These are phyloP conservation scores for Aleiodes testaceus DNA, from an alignment of 2,888 invertebrate genomes.

Conservation along the genomic window DNA sequence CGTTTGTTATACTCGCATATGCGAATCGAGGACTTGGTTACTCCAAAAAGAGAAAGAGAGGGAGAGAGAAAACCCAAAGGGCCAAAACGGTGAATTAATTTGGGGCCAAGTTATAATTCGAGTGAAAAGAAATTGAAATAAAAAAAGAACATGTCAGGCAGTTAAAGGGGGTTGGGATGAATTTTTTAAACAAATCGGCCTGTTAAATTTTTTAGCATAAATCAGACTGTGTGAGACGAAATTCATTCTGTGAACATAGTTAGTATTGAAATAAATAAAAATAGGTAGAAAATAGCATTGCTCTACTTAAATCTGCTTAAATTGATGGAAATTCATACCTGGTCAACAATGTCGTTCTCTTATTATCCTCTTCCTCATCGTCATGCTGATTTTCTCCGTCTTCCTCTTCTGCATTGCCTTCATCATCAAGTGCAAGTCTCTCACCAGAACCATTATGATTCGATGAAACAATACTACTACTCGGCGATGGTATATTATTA, in stretches of 20 bases:
- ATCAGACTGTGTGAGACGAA: background rate
- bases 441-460: constrained; percentile 72
- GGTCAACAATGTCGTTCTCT: constrained; percentile 41
- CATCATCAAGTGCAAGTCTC: constrained; percentile 73
- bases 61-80: constrained; percentile 33
- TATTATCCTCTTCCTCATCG: constrained; percentile 62
- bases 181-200: constrained; percentile 24
- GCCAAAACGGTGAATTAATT: constrained; percentile 45
- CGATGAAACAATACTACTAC: constrained; percentile 66
- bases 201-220: background rate
- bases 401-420: constrained; percentile 57
- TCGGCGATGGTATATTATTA: constrained; percentile 72
- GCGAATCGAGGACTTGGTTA: constrained; percentile 39
- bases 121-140: constrained; percentile 28
- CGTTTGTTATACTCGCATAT: constrained; percentile 42
- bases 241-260: too few relatives aligned
- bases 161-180: constrained; percentile 15
- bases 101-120: constrained; percentile 38
- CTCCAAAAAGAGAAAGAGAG: too few relatives aligned
- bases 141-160: constrained; percentile 18
- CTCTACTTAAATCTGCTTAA: background rate
- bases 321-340: constrained; percentile 42
- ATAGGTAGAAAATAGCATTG: background rate
- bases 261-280: too few relatives aligned
- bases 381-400: constrained; percentile 54